Evolutionary conservation across 1,140 invertebrate species (phyloP).

Genomic region (Littorina saxatilis): DNA sequence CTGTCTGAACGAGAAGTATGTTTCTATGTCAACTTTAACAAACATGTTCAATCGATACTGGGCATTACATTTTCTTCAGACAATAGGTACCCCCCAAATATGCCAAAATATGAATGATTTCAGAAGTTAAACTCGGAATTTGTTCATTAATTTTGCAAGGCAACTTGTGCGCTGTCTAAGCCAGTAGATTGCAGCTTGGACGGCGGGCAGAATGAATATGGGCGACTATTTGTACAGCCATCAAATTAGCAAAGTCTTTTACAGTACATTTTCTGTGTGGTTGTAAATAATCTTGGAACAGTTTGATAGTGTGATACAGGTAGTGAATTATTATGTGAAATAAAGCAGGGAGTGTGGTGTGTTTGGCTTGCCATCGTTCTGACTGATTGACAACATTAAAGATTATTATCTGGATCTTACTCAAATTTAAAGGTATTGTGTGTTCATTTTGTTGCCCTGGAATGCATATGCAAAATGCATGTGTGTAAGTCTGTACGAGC

Average conservation of each 20-base stretch:
- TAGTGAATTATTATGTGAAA: conserved; percentile 1
- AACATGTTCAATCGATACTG: too few relatives aligned
- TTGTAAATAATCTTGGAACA: neutral
- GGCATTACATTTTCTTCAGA: too few relatives aligned
- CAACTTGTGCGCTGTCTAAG: neutral
- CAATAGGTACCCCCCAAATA: too few relatives aligned
- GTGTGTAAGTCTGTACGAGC: neutral
- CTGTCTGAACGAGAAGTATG: too few relatives aligned
- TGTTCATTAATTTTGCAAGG: neutral
- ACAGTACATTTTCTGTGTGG: neutral
- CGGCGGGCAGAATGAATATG: neutral
- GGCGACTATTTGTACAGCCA: neutral
- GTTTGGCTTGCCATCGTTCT: neutral
- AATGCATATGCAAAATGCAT: neutral
- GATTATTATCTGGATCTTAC: conserved; percentile 8
- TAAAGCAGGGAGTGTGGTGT: conserved; percentile 1
- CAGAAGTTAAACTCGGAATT: neutral
- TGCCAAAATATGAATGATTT: too few relatives aligned
- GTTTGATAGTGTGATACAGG: neutral
- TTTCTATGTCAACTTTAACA: too few relatives aligned
- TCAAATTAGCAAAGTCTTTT: neutral
- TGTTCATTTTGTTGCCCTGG: neutral
- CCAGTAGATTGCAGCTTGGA: neutral
- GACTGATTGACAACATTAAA: conserved; percentile 11
- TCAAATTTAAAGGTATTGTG: neutral